Conservation (phyloP, 2,888 invertebrate genomes). For the Limnephilus marmoratus region DNA sequence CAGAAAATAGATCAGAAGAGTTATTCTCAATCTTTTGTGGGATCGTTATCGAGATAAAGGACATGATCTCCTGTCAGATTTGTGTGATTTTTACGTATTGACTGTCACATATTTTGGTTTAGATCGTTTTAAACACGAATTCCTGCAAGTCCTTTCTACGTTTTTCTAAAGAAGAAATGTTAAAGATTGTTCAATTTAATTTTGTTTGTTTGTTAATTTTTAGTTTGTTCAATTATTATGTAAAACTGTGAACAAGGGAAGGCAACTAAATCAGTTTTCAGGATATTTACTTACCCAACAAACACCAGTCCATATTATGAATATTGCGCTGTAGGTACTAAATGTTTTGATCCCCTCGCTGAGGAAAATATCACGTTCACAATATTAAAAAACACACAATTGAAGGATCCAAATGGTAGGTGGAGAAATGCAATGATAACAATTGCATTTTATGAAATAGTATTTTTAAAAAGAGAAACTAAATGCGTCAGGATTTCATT, state of each 20-base stretch:
- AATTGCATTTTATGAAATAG: background rate
- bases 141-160: too few relatives aligned
- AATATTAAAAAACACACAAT: background rate
- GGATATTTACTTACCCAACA: background rate
- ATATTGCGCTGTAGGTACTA: background rate
- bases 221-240: background rate
- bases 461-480: background rate
- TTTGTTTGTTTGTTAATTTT: too few relatives aligned
- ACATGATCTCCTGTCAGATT: too few relatives aligned
- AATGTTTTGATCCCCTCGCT: slow-evolving; percentile 7
- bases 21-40: too few relatives aligned
- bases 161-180: too few relatives aligned
- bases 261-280: background rate
- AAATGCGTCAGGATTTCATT: too few relatives aligned
- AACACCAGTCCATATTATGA: background rate
- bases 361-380: slow-evolving; percentile 22
- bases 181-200: too few relatives aligned
- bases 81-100: too few relatives aligned
- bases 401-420: background rate
- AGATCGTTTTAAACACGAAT: too few relatives aligned
- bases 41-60: too few relatives aligned
- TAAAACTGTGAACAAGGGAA: background rate
- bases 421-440: background rate
- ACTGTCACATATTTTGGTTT: too few relatives aligned
- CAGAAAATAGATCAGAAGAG: too few relatives aligned